Percentiles rank a stretch among this genome's conserved stretches.
phyloP scores from a whole-genome alignment of 2,888 invertebrate species.

The Pandemis heparana region DNA sequence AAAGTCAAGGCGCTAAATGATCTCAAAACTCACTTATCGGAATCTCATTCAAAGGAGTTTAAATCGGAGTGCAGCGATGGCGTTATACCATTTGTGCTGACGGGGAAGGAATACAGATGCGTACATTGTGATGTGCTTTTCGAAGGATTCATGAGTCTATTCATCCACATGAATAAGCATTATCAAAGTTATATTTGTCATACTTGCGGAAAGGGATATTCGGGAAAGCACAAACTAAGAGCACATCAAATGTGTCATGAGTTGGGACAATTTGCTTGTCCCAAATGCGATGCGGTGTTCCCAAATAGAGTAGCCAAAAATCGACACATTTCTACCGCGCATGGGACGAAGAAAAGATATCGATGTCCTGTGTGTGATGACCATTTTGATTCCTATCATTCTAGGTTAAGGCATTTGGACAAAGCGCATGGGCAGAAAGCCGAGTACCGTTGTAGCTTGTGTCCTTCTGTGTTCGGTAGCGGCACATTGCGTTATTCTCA shows the following conservation, averaged over 20 bases:
- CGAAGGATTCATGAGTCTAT: conserved; percentile 62
- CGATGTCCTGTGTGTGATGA: conserved; percentile 66
- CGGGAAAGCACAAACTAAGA: conserved; percentile 69
- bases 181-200: conserved; percentile 74
- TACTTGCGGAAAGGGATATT: conserved; percentile 78
- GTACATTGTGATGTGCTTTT: conserved; percentile 58
- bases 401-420: conserved; percentile 62
- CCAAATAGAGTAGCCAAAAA: conserved; percentile 58
- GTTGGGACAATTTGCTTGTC: conserved; percentile 68
- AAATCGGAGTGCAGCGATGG: conserved; percentile 60
- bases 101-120: conserved; percentile 62
- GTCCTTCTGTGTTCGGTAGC: conserved; percentile 63
- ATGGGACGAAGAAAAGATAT: conserved; percentile 64
- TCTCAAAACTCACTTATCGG: conserved; percentile 61
- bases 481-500: conserved; percentile 71
- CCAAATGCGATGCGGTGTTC: conserved; percentile 72
- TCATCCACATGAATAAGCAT: conserved; percentile 76
- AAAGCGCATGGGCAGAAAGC: conserved; percentile 61
- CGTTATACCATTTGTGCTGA: conserved; percentile 66
- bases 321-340: conserved; percentile 57
- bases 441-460: conserved; percentile 63
- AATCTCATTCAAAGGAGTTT: conserved; percentile 54
- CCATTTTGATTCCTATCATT: conserved; percentile 63
- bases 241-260: conserved; percentile 72
- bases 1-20: conserved; percentile 50